Percentiles rank a stretch among this genome's conserved stretches.
Conservation (phyloP, 2,888 invertebrate species). For the Cephus sareptanus region DNA sequence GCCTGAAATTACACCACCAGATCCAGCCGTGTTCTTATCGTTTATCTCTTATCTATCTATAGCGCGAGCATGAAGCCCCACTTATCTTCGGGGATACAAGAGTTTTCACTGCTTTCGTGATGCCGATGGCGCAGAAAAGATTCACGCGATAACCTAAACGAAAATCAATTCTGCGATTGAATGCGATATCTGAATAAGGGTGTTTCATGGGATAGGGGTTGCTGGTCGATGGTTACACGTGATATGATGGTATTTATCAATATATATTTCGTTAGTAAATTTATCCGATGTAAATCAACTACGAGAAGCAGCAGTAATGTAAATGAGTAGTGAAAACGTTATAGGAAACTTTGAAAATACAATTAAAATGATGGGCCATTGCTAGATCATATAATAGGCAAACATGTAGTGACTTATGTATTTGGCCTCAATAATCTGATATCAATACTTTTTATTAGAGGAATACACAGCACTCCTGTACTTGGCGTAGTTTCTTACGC, state of each 20-base stretch:
- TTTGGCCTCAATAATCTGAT: too few species aligned
- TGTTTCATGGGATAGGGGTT: background rate
- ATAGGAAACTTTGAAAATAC: too few species aligned
- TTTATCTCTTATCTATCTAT: conserved; percentile 16
- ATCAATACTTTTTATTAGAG: too few species aligned
- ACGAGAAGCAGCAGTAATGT: too few species aligned
- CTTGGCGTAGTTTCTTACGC: too few species aligned
- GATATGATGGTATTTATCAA: background rate
- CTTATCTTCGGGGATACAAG: conserved; percentile 12
- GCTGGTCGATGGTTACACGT: background rate
- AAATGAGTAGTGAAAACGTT: too few species aligned
- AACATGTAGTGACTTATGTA: too few species aligned
- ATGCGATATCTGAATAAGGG: conserved; percentile 6
- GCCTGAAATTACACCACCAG: conserved; percentile 32
- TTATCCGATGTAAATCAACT: too few species aligned
- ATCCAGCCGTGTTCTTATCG: conserved; percentile 1
- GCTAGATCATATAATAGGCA: too few species aligned
- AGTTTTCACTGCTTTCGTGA: background rate
- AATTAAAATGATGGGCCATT: too few species aligned
- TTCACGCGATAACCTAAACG: conserved; percentile 31
- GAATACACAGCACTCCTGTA: too few species aligned
- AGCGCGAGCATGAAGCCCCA: conserved; percentile 3
- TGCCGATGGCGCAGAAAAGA: conserved; percentile 4
- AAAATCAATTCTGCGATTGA: conserved; percentile 30
- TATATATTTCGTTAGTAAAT: background rate